Conservation (phyloP, 2,888 invertebrate genomes). For the Ceratothoa steindachneri region DNA sequence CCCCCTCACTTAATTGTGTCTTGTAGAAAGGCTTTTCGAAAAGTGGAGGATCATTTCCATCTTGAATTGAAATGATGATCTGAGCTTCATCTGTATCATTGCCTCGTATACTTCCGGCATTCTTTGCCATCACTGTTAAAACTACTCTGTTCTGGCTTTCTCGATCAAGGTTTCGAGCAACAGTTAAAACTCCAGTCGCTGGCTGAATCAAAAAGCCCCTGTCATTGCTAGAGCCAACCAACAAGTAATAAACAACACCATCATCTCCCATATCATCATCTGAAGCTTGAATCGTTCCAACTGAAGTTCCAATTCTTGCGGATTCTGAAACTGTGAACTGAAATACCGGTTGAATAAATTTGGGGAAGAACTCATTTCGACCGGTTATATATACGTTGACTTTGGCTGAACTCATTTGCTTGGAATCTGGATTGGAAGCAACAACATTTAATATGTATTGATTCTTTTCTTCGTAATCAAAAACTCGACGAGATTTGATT, state of each 20-base stretch:
- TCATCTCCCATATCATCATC: conserved; percentile 85
- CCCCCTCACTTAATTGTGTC: conserved; percentile 75
- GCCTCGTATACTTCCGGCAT: conserved; percentile 85
- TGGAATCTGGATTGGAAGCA: conserved; percentile 82
- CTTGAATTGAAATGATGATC: conserved; percentile 87
- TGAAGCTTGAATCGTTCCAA: conserved; percentile 80
- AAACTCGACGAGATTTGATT: conserved; percentile 68
- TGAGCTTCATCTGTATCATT: conserved; percentile 94
- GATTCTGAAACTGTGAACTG: conserved; percentile 91
- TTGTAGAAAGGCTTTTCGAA: conserved; percentile 76
- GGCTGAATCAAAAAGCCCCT: conserved; percentile 81
- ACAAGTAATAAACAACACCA: conserved; percentile 82
- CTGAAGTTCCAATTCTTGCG: conserved; percentile 74
- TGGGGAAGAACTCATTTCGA: conserved; percentile 82
- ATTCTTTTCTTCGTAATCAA: conserved; percentile 81
- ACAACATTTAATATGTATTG: conserved; percentile 70
- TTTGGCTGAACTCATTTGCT: conserved; percentile 54
- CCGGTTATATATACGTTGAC: conserved; percentile 74
- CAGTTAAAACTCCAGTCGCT: conserved; percentile 76
- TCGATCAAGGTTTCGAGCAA: conserved; percentile 74
- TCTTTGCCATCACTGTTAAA: conserved; percentile 88
- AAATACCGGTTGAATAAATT: conserved; percentile 81
- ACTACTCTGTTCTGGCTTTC: conserved; percentile 86
- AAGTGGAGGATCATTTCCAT: conserved; percentile 93
- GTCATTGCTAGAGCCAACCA: conserved; percentile 88